Percentiles rank a stretch among this genome's conserved stretches.
phyloP scores from a whole-genome alignment of 2,888 invertebrate genomes.

The Mythimna ferrago region DNA sequence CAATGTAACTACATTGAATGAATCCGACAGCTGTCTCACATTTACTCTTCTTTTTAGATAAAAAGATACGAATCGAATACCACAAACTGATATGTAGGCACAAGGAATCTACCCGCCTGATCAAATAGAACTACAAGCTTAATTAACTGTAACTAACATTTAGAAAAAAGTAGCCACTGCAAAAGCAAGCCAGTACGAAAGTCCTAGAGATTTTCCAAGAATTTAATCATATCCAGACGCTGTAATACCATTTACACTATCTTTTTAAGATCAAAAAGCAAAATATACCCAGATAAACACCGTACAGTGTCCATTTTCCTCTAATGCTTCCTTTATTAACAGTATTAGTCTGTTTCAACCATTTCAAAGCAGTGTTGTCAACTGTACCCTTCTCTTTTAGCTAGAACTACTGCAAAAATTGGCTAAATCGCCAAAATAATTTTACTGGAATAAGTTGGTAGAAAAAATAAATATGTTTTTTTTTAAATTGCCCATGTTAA shows the following conservation, averaged over 20 bases:
- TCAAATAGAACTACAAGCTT: neutral
- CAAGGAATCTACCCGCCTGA: neutral
- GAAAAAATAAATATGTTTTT: too few species aligned
- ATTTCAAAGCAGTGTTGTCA: conserved; percentile 52
- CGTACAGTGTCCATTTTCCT: conserved; percentile 31
- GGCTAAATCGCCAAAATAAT: neutral
- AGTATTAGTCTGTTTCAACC: conserved; percentile 40
- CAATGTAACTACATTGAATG: too few species aligned
- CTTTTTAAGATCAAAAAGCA: conserved; percentile 33
- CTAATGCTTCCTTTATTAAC: conserved; percentile 32
- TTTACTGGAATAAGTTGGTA: too few species aligned
- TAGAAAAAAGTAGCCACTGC: neutral
- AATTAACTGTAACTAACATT: neutral
- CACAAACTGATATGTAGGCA: too few species aligned
- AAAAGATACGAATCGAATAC: too few species aligned
- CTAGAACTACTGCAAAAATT: neutral
- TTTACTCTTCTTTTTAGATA: too few species aligned
- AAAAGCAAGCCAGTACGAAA: neutral
- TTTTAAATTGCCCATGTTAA: too few species aligned
- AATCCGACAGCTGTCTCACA: too few species aligned
- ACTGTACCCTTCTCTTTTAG: neutral
- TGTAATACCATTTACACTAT: conserved; percentile 31
- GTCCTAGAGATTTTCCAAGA: conserved; percentile 6
- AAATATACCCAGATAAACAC: conserved; percentile 4
- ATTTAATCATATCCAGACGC: conserved; percentile 2